Evolutionary conservation across 2,888 invertebrate species (phyloP), one percentile per base, ranked within the genome.

Genomic region (Aleiodes alternator): DNA sequence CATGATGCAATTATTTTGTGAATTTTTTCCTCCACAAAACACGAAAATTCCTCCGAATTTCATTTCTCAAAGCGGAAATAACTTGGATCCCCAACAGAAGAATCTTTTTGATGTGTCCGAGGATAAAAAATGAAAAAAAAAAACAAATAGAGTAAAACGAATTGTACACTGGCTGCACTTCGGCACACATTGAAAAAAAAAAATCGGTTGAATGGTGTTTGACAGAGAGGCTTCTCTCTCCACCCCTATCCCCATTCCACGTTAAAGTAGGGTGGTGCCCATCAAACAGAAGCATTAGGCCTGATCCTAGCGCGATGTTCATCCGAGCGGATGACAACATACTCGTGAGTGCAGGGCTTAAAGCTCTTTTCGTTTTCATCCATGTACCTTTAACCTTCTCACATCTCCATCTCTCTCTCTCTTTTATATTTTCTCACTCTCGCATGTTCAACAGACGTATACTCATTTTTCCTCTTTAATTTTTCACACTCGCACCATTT

Each of bases 261-360:
- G 59, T 73, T 43, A 69, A 73, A 73, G 79, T 81, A 74, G 82
- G 81, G 80, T 80, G 80, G 76, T 81, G 81, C 82, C 85, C 88
- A 86, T 88, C 88, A 85, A 87, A 87, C 86, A 87, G 87, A 84
- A 86, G 88, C 88, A 89, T 89, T 89, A 89, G 83, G 86, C 86
- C 86, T 89, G 86, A 89, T 89, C 89, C 89, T 83, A 79, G 87
- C 86, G 86, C 87, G 86, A 88, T 89, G 89, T 86, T 89, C 88
- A 89, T 83, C 87, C 87, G 78, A 86, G 84, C 89, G 88, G 84
- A 89, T 89, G 89, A 89, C 89, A 89, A 88, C 88, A 86, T 87
- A 87, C 89, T 88, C 88, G 81, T 83, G 82, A 76, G 75, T 73
- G 80, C 80, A 79, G 76, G 80, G 86, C 86, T 87, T 85, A 85